A percentile compares a stretch with the other conserved stretches of the same genome.
phyloP scores from a whole-genome alignment of 2,797 vertebrate species.

The Sciaenops ocellatus region DNA sequence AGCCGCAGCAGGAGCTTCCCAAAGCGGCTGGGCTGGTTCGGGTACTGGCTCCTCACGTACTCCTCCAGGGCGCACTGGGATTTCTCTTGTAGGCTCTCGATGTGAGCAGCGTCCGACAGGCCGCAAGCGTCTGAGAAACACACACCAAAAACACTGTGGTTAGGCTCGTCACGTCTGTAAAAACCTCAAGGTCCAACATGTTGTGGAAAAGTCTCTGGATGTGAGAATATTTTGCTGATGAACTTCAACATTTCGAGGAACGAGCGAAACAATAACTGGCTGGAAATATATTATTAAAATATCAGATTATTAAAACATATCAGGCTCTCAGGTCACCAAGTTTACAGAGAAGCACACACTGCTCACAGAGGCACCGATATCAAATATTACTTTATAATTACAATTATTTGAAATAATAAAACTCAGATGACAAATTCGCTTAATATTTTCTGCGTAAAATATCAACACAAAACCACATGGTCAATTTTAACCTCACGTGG shows the following conservation, averaged over 20 bases:
- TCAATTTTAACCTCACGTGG: conserved; percentile 19
- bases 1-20: conserved; percentile 97
- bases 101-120: conserved; percentile 97
- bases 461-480: conserved; percentile 39
- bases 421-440: not conserved
- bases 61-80: conserved; percentile 98
- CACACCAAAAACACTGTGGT: conserved; percentile 58
- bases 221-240: conserved; percentile 5
- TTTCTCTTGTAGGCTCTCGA: conserved; percentile 98
- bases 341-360: not conserved
- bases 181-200: not conserved
- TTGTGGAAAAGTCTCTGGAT: conserved; percentile 19
- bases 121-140: conserved; percentile 93
- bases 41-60: conserved; percentile 98
- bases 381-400: conserved; percentile 15
- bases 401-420: conserved; percentile 1
- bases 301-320: conserved; percentile 19
- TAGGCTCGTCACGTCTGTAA: conserved; percentile 40
- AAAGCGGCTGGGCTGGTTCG: conserved; percentile 98
- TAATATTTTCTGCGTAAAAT: conserved; percentile 13
- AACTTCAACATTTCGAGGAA: conserved; percentile 16
- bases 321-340: conserved; percentile 12
- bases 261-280: conserved; percentile 26
- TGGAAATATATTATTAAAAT: conserved; percentile 20
- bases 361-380: not conserved